Base-by-base conservation (phyloP, 2,797 vertebrate genomes). In the Chelidonichthys spinosus region DNA sequence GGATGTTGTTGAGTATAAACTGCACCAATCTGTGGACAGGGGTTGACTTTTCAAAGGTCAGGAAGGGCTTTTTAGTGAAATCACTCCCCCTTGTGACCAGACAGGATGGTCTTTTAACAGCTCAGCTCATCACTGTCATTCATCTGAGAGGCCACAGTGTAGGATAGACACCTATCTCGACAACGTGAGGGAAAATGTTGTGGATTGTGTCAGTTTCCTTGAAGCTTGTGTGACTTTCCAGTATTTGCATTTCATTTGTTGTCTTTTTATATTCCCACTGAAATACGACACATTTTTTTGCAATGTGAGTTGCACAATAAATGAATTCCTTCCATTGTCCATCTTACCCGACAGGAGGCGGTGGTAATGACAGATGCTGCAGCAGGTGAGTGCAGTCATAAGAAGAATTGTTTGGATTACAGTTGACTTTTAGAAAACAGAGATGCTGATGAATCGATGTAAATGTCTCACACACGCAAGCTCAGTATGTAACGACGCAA, bases 51-150 rank as follows among this genome's bases (percentile, higher is more conserved):
- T 47, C n/a, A 60, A 13, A 66, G 50, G 17, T 58, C 33, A 68
- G 11, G 17, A 17, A 3, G 15, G 40, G 18, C 47, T 61, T 58
- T 69, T 35, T 33, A 74, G 74, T 78, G 85, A 72, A 72, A n/a
- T 62, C 63, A 33, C 85, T 53, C 83, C 86, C 83, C 49, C 83
- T 84, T 68, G 85, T 90, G 86, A 77, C 43, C n/a, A 62, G 46
- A 52, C 44, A 59, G 37, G 39, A 69, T 66, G 9, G 14, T 50
- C 17, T 8, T 10, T 14, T 47, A 33, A 47, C 18, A 36, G 40
- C 33, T 17, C 0, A 33, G 55, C 33, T 47, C 17, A 46, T 37
- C 18, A 13, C 50, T 18, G 5, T 7, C 17, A 4, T 17, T 44
- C 13, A 7, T 42, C 9, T 33, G 42, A 42, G 39, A 52, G 35